Base-by-base conservation (phyloP, 2,888 invertebrate genomes). In the Megastigmus dorsalis region DNA sequence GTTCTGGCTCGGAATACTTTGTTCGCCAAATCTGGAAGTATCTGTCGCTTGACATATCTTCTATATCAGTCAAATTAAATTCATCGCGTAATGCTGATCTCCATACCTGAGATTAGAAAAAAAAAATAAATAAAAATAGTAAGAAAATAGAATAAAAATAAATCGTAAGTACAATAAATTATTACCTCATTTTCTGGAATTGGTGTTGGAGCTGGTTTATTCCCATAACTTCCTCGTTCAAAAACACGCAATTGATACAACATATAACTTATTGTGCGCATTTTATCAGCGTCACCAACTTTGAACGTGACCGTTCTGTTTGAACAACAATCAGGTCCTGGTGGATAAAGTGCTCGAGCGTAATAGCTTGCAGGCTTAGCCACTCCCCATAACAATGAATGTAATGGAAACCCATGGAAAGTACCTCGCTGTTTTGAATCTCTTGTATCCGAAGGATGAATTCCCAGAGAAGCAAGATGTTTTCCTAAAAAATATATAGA, bases 191-290 rank as follows among this genome's bases (percentile, higher is more conserved):
- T 85, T 65, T 90, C 90, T 4, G 88, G 84, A 69, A 84, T 74
- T n/a, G 84, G 77, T n/a, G 86, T 86, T 28, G 84, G 79, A 10
- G 88, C 85, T 28, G 82, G 82, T 77, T 73, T 82, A 80, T 89
- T 90, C 30, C 90, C 91, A 74, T 88, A 86, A 55, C 80, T 80
- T 48, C 89, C 90, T 2, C 28, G 52, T 18, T 80, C 77, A 80
- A 90, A 89, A 38, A 90, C 83, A 80, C 89, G 87, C 48, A 91
- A 78, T 63, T 88, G 88, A 79, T 91, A 90, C n/a, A 91, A 82
- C 62, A 91, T 84, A 83, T 91, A 91, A 81, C 90, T 84, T 71
- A 90, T 88, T 9, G 88, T 89, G 73, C 90, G 89, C 85, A 91
- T 88, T 84, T 89, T 90, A 76, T 90, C 89, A 4, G 88, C 84